Evolutionary conservation across 2,888 invertebrate genomes (phyloP).

Genomic region (Apocheima hispidaria): DNA sequence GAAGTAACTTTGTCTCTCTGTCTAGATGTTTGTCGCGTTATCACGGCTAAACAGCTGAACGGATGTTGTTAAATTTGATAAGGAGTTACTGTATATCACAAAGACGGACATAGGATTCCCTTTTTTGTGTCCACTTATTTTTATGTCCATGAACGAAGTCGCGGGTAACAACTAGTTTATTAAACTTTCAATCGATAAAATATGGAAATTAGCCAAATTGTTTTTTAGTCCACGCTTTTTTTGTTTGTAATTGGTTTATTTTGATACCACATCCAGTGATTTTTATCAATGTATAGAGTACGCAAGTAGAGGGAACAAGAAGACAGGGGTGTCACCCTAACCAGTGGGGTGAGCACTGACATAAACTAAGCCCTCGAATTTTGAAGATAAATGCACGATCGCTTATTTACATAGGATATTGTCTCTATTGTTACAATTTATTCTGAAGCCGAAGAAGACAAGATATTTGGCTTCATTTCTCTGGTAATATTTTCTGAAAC

Average conservation of each 20-base stretch:
- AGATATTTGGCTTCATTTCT: not conserved
- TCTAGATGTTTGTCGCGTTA: too few species aligned
- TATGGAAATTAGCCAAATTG: too few species aligned
- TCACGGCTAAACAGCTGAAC: too few species aligned
- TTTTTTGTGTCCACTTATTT: too few species aligned
- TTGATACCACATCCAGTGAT: slow-evolving; percentile 22
- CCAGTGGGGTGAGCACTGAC: slow-evolving; percentile 50
- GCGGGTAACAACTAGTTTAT: too few species aligned
- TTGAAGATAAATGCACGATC: slow-evolving; percentile 58
- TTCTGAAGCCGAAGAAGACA: not conserved
- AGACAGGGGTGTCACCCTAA: slow-evolving; percentile 58
- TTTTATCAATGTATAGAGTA: slow-evolving; percentile 24
- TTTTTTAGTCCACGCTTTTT: too few species aligned
- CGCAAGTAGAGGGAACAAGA: slow-evolving; percentile 36
- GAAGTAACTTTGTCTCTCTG: too few species aligned
- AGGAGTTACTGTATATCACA: too few species aligned
- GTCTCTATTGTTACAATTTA: slow-evolving; percentile 26
- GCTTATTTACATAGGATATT: slow-evolving; percentile 51
- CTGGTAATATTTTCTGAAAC: not conserved
- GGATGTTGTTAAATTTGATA: too few species aligned
- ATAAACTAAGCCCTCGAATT: slow-evolving; percentile 55
- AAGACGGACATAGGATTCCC: too few species aligned
- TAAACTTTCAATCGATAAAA: too few species aligned
- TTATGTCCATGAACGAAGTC: too few species aligned
- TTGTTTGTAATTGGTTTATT: not conserved